A percentile compares a stretch with the other conserved stretches of the same genome.
Evolutionary conservation across 1,140 invertebrate species (phyloP).

Genomic region (Hydropsyche tenuis): DNA sequence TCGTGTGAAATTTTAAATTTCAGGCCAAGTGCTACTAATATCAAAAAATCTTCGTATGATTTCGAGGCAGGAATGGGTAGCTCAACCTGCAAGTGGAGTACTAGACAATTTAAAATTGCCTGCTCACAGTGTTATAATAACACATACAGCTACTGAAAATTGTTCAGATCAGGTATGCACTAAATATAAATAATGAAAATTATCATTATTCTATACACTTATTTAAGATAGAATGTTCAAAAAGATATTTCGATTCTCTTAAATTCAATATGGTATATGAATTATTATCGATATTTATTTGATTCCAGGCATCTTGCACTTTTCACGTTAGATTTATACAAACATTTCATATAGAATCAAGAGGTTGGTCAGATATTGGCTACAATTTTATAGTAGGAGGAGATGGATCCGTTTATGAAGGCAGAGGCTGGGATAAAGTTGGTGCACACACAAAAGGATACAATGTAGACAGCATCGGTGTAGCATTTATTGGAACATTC

Average conservation of each 20-base stretch:
- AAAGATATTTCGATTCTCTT: not conserved
- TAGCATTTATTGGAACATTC: slow-evolving; percentile 74
- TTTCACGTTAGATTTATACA: slow-evolving; percentile 68
- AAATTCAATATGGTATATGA: no score
- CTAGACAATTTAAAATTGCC: slow-evolving; percentile 58
- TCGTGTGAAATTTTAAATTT: no score
- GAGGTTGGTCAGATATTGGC: slow-evolving; percentile 62
- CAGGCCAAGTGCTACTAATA: slow-evolving; percentile 54
- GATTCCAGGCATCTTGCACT: slow-evolving; percentile 59
- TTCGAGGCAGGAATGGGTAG: slow-evolving; percentile 65
- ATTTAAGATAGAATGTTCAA: not conserved
- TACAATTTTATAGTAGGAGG: slow-evolving; percentile 81
- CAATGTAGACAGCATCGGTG: slow-evolving; percentile 69
- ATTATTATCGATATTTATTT: no score
- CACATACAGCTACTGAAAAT: slow-evolving; percentile 62
- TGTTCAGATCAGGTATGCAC: slow-evolving; percentile 59
- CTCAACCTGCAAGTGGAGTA: slow-evolving; percentile 62
- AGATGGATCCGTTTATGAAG: slow-evolving; percentile 73
- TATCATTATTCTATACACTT: not conserved
- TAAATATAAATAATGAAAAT: not conserved
- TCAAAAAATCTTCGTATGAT: slow-evolving; percentile 56
- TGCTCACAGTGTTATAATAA: slow-evolving; percentile 63
- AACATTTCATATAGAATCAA: slow-evolving; percentile 75
- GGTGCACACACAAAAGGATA: slow-evolving; percentile 72
- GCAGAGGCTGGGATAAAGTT: slow-evolving; percentile 69